These are phyloP conservation scores for Epirrhoe alternata DNA, from an alignment of 2,888 invertebrate genomes.

Conservation along the genomic window DNA sequence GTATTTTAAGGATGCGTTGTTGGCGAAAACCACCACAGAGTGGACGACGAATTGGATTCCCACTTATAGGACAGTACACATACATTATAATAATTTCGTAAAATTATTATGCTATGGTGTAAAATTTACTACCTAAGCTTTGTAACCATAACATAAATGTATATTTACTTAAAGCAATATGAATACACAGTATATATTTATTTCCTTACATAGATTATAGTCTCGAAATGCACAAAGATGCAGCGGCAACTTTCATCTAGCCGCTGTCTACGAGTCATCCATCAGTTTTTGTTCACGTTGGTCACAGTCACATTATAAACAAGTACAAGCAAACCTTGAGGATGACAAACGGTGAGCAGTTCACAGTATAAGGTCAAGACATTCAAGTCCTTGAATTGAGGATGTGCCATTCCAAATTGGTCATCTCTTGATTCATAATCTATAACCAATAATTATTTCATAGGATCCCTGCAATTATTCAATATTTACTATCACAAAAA, in stretches of 20 bases:
- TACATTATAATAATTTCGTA: too few species aligned
- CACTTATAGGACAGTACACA: too few species aligned
- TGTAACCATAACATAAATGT: not conserved
- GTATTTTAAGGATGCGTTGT: too few species aligned
- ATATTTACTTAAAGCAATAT: not conserved
- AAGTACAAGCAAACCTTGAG: conserved; percentile 10
- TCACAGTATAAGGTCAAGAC: conserved; percentile 15
- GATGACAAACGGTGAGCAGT: conserved; percentile 6
- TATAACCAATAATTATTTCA: conserved; percentile 9
- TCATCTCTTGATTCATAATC: conserved; percentile 6
- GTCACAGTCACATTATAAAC: conserved; percentile 3
- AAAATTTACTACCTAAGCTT: not conserved
- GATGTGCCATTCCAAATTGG: conserved; percentile 18
- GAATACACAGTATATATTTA: not conserved
- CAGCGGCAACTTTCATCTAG: conserved; percentile 37
- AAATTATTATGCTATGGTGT: not conserved
- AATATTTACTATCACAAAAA: conserved; percentile 18
- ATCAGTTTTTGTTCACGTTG: conserved; percentile 18
- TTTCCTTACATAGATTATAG: conserved; percentile 15
- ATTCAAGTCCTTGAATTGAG: conserved; percentile 23
- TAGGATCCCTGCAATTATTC: conserved; percentile 13
- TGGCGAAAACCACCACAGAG: too few species aligned
- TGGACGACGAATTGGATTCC: too few species aligned
- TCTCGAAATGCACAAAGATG: conserved; percentile 27
- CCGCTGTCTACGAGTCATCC: conserved; percentile 28